Evolutionary conservation across 2,888 invertebrate species (phyloP), one percentile per base, ranked within the genome.

Genomic region (Baccha elongata): DNA sequence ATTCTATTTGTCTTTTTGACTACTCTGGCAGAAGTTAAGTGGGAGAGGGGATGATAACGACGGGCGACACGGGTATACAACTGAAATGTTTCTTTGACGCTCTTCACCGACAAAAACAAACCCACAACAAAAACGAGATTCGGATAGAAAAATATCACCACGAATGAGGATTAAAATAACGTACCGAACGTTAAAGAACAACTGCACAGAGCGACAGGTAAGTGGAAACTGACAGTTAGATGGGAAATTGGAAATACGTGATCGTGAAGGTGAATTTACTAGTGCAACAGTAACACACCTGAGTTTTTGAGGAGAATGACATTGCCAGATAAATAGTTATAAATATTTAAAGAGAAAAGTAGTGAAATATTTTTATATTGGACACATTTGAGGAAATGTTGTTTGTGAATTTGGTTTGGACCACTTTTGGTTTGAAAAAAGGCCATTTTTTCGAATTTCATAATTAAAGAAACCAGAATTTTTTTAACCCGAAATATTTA

Each of bases 131-230:
- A 62, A 62, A 58, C 42, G 35, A 60, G 67, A 67, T 75, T 60
- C 17, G 40, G 53, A 52, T 32, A 65, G 48, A 10, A 32, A 53
- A 42, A 40, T 10, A 32, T 44, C 32, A 73, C 50, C 78, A 55
- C 60, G 71, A 60, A 60, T 10, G 50, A 23, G 21, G 44, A 32
- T 32, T 55, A 62, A 37, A 40, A 26, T 55, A 1, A 65, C 60
- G 75, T 46, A 69, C 52, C 64, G 75, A 65, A 35, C 48, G 37
- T 58, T 6, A 11, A 29, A 40, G 62, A 67, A 81, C 76, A 67
- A 81, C 76, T 40, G 67, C 40, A 35, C 76, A 32, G 35, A 76
- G 55, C 76, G 75, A 71, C 76, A 76, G 76, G 76, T 76, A 81
- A 81, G 71, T 55, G 42, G 37, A 62, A 62, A 81, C 81, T 81